phyloP scores from a whole-genome alignment of 2,797 vertebrate species.

The Neostethus bicornis region DNA sequence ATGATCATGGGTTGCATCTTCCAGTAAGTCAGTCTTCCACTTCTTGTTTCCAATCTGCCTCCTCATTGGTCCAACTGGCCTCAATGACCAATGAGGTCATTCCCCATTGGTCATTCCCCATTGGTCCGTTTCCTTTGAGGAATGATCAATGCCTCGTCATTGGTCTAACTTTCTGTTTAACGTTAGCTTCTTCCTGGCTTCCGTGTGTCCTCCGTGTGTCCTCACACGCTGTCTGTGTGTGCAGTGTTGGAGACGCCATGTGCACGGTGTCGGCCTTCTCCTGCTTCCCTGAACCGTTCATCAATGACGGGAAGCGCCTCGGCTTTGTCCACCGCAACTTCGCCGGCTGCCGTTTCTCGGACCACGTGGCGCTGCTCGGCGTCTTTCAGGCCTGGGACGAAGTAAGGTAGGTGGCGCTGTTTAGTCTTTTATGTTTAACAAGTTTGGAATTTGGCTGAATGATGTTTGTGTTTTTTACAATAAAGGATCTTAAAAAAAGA shows the following conservation, averaged over 20 bases:
- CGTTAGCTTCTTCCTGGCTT: no score
- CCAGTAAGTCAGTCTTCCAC: constrained; percentile 78
- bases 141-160: no score
- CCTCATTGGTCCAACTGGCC: no score
- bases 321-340: constrained; percentile 94
- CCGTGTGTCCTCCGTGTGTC: no score
- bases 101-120: no score
- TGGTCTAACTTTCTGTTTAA: no score
- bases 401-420: constrained; percentile 83
- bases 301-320: constrained; percentile 92
- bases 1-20: constrained; percentile 99
- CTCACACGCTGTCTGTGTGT: background rate
- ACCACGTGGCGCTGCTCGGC: constrained; percentile 91
- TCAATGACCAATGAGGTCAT: no score
- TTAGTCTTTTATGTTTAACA: no score
- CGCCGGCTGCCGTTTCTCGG: constrained; percentile 89
- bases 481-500: no score
- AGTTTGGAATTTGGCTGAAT: no score
- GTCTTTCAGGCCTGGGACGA: constrained; percentile 98
- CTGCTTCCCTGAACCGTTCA: constrained; percentile 94
- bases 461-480: no score
- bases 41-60: accelerated
- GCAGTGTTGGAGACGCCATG: constrained; percentile 91
- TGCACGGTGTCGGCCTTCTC: constrained; percentile 95
- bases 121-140: no score